A percentile compares a stretch with the other conserved stretches of the same genome.
phyloP scores from a whole-genome alignment of 2,888 invertebrate genomes.

The Brachypterus glaber region DNA sequence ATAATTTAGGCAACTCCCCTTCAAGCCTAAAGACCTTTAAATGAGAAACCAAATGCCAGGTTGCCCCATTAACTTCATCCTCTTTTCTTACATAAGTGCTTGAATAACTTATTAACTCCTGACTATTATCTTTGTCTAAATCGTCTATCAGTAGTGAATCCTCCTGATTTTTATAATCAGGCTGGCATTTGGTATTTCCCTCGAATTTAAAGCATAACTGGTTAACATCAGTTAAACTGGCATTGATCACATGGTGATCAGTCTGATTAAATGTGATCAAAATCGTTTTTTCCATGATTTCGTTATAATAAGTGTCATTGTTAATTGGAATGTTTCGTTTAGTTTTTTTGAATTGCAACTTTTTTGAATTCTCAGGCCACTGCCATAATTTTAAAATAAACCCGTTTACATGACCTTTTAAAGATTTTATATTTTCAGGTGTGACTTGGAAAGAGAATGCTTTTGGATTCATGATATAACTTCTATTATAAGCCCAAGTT shows the following conservation, averaged over 20 bases:
- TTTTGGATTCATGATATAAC: constrained; percentile 64
- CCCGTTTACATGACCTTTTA: constrained; percentile 53
- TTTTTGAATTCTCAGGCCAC: constrained; percentile 46
- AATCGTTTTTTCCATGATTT: constrained; percentile 54
- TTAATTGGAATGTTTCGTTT: constrained; percentile 20
- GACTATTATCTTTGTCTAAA: constrained; percentile 64
- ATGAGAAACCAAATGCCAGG: constrained; percentile 57
- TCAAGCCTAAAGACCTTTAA: constrained; percentile 62
- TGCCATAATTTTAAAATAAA: constrained; percentile 79
- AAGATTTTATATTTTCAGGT: constrained; percentile 29
- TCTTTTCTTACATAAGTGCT: constrained; percentile 50
- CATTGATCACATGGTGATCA: constrained; percentile 63
- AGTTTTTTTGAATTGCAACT: constrained; percentile 19
- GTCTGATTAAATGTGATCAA: constrained; percentile 68
- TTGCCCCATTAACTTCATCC: constrained; percentile 27
- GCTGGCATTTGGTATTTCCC: constrained; percentile 51
- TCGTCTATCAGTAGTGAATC: constrained; percentile 65
- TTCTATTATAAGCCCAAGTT: constrained; percentile 53
- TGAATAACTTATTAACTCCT: constrained; percentile 68
- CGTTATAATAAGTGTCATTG: constrained; percentile 27
- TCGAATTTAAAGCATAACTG: constrained; percentile 55
- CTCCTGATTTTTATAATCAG: constrained; percentile 62
- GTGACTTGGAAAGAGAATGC: constrained; percentile 52
- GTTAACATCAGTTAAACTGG: constrained; percentile 66
- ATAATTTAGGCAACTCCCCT: constrained; percentile 62